phyloP scores from a whole-genome alignment of 2,797 vertebrate species.

The Leptoclinus maculatus region DNA sequence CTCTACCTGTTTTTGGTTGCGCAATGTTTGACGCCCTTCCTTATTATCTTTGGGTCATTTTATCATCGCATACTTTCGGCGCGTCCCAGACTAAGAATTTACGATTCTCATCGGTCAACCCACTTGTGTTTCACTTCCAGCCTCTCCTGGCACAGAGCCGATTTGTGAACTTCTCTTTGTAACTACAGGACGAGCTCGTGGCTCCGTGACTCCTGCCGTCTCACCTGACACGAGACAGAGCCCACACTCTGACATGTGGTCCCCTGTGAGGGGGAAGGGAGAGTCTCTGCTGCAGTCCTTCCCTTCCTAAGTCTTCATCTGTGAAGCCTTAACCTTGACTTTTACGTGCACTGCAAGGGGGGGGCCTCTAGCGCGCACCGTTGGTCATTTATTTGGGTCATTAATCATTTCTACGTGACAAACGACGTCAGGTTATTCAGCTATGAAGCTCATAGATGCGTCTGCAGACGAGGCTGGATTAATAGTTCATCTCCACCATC shows the following conservation, averaged over 20 bases:
- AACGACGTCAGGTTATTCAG: background rate
- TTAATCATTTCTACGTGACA: conserved; percentile 33
- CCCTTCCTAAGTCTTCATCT: background rate
- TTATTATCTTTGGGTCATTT: too few relatives aligned
- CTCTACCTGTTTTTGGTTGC: too few relatives aligned
- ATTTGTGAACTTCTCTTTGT: background rate
- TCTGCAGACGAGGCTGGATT: conserved; percentile 1
- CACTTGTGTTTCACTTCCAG: background rate
- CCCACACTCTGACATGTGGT: conserved; percentile 18
- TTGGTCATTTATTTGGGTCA: conserved; percentile 6
- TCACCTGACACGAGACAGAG: conserved; percentile 3
- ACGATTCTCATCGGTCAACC: too few relatives aligned
- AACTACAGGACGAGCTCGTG: background rate
- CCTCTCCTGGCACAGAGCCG: background rate
- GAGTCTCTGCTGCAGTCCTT: background rate
- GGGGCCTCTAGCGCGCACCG: background rate
- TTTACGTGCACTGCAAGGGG: background rate
- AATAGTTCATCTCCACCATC: conserved; percentile 1
- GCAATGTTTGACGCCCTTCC: too few relatives aligned
- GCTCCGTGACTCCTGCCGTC: background rate
- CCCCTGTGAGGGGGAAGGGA: background rate
- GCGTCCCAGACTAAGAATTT: too few relatives aligned
- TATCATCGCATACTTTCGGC: too few relatives aligned
- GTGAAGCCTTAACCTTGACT: conserved; percentile 40
- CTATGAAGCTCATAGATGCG: conserved; percentile 3